Conservation (phyloP, 1,140 invertebrate genomes). For the Zaprionus gabonicus region DNA sequence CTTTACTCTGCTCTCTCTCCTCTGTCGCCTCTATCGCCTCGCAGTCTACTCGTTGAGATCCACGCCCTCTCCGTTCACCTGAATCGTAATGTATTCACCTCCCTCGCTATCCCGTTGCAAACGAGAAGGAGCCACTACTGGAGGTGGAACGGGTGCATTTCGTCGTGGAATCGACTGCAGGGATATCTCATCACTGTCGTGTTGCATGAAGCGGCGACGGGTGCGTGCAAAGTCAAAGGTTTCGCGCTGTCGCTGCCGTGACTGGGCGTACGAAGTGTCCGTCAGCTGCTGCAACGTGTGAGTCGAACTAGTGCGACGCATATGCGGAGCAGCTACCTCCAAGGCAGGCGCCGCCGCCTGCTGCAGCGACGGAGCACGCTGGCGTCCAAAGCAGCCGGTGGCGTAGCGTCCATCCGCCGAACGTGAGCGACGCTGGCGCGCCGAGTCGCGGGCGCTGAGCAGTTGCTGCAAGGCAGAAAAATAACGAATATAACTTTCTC, state of each 20-base stretch:
- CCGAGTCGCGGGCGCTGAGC: constrained; percentile 65
- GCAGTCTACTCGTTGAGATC: constrained; percentile 61
- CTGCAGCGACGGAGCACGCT: constrained; percentile 40
- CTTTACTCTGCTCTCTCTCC: constrained; percentile 6
- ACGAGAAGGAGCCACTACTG: background rate
- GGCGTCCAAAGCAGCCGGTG: constrained; percentile 69
- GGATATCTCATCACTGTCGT: constrained; percentile 69
- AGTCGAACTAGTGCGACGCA: constrained; percentile 55
- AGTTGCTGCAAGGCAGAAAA: constrained; percentile 52
- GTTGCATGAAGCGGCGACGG: constrained; percentile 64
- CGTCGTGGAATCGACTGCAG: constrained; percentile 50
- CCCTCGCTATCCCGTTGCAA: constrained; percentile 23
- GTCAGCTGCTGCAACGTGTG: constrained; percentile 64
- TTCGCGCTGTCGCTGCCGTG: constrained; percentile 65
- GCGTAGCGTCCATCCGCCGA: constrained; percentile 79
- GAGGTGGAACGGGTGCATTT: constrained; percentile 3
- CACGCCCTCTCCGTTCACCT: constrained; percentile 75
- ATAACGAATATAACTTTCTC: background rate
- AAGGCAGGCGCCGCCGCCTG: background rate
- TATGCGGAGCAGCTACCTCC: constrained; percentile 10
- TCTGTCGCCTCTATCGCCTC: background rate
- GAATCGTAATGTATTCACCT: constrained; percentile 66
- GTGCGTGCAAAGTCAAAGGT: constrained; percentile 68
- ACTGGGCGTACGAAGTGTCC: constrained; percentile 71
- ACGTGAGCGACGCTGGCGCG: constrained; percentile 69